Evolutionary conservation across 2,113 vertebrate species (phyloP), one percentile per base, ranked within the genome.

Genomic region (Cebidichthys violaceus): DNA sequence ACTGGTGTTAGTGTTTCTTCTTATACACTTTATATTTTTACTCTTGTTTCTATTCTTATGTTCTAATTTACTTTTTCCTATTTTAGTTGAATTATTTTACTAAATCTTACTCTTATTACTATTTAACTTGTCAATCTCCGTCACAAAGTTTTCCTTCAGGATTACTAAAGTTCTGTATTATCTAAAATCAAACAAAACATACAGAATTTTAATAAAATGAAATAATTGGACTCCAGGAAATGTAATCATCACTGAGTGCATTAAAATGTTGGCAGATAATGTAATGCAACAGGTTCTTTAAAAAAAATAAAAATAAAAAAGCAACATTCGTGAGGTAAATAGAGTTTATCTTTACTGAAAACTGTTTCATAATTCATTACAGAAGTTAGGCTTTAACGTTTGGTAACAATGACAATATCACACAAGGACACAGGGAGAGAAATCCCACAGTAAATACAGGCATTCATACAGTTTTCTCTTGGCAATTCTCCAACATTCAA

Each of bases 301-400:
- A 54, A 14, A 61, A 20, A 10, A 43, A 27, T n/a, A n/a, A n/a
- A n/a, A n/a, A n/a, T n/a, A n/a, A 65, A 47, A 37, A 31, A 35
- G 3, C 4, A 57, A 52, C 6, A 54, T 31, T 2, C 69, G 29
- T 66, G 65, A 84, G 52, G 37, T 70, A 83, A 82, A 73, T 66
- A 84, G 43, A 76, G 7, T 71, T 79, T 27, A 66, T 83, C 35
- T 86, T 88, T 71, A 79, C 39, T 85, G 85, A 68, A 86, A 86
- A 88, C 47, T 37, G 31, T 87, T 79, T 72, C 68, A 79, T 66
- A 67, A 61, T 86, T 75, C 54, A 81, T 79, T 70, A 82, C 57
- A 71, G 52, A 79, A 85, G 55, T 59, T 33, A 60, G 47, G 41
- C 69, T 78, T 82, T 31, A n/a, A 65, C 20, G 52, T 79, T 92